Evolutionary conservation across 1,140 invertebrate species (phyloP), one percentile per base, ranked within the genome.

Genomic region (Lordiphosa collinella): DNA sequence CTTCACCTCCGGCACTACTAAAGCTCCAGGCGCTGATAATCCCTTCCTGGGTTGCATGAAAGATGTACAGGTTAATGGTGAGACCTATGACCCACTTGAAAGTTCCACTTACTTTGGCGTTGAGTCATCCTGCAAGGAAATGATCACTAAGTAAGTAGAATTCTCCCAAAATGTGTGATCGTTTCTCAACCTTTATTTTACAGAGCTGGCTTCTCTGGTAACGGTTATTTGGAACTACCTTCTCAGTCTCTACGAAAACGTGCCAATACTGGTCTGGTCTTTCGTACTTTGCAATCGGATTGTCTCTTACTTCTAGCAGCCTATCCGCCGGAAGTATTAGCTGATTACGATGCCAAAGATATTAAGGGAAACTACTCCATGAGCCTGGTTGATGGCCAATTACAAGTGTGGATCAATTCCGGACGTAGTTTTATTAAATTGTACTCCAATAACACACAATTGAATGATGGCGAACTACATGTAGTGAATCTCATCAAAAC

Each of bases 1-100:
- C 12, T 89, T 89, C 37, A 84, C 73, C 56, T 82, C 87, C 16
- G 82, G 75, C 31, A 80, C 74, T 16, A 82, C 78, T 0, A 86
- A 87, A 32, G 80, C 90, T 13, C 82, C 91, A 3, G 89, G 90
- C 0, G 80, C 91, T 1, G 90, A 91, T 25, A 89, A 91, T 52
- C 92, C 94, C 1, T 94, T 96, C 85, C 89, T 96, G 12, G 96
- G 96, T 4, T 97, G 96, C 76, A 92, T 98, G 90, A 93, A 93
- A 9, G 93, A 94, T 48, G 90, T 97, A 1, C 91, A 94, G 40
- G 92, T 97, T 0, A 93, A 94, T 63, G 91, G 94, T 2, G 91
- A 88, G 67, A 90, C 90, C 0, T 91, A 91, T 52, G 90, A 92
- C 71, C 89, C 91, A 9, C 62, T 91, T 38, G 92, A 92, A 54